Evolutionary conservation across 2,797 vertebrate species (phyloP), one percentile per base, ranked within the genome.

Genomic region (Chelon labrosus): DNA sequence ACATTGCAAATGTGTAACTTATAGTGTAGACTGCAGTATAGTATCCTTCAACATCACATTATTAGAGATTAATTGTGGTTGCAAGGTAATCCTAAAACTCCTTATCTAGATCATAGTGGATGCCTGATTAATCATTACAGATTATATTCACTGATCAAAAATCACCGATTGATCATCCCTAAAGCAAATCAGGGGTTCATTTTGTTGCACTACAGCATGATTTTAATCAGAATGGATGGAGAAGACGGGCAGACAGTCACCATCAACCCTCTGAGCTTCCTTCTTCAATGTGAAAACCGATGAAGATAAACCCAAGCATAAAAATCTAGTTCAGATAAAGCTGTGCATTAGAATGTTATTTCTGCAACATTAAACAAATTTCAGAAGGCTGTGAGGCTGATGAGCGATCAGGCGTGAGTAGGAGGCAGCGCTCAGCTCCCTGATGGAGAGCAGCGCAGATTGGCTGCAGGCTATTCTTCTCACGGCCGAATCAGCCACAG

Each of bases 381-480:
- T 78, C 19, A 58, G 38, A 22, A 70, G 64, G 38, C 4, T 42
- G 70, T 17, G 46, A 58, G 60, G 66, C 63, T 51, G 56, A 70
- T 61, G 58, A 65, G 63, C 7, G 19, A 57, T 37, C 84, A 60
- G 27, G 56, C 38, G 20, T 8, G 66, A 85, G 82, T 79, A 69
- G 83, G 84, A 88, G 70, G 85, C 75, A 61, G 71, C 6, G 31
- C 47, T 87, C 35, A 53, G 61, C 52, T 44, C 35, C 53, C 79
- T 64, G 75, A 85, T 60, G 47, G 35, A 31, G 22, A 79, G 80
- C 60, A 1, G 73, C 65, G 78, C 65, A 83, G 79, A 82, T 31
- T 47, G 47, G 77, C 83, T 82, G 77, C 77, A 73, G 88, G 84
- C 77, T 72, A 88, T 91, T 92, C 87, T 79, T 69, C 86, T 92